These are phyloP conservation scores for Oreotragus oreotragus DNA, from an alignment of 2,113 vertebrate genomes.

Conservation along the genomic window DNA sequence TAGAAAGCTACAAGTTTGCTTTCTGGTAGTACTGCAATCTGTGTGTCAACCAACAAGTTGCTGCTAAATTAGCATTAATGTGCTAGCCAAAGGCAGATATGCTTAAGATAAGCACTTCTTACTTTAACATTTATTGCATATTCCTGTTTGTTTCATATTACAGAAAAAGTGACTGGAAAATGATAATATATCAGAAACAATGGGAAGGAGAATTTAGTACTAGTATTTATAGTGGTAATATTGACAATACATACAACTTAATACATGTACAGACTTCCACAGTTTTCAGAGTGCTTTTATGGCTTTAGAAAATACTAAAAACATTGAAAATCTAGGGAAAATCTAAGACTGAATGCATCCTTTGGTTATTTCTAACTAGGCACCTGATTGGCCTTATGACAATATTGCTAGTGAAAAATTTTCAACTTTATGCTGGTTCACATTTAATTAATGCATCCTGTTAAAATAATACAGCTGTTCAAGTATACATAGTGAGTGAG, in stretches of 20 bases:
- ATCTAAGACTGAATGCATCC: background rate
- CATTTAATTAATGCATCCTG: background rate
- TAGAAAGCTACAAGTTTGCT: background rate
- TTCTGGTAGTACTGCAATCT: background rate
- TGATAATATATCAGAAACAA: background rate
- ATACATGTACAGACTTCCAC: background rate
- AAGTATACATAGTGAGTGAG: background rate
- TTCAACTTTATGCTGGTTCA: background rate
- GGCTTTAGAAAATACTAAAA: background rate
- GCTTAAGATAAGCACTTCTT: background rate
- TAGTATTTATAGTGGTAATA: background rate
- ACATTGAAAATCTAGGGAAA: background rate
- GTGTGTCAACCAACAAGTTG: background rate
- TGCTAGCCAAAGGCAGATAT: background rate
- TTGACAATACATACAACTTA: background rate
- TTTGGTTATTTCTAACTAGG: conserved; percentile 30
- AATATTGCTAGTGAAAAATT: background rate
- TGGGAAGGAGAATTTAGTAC: background rate
- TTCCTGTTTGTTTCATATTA: background rate
- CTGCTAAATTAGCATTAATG: background rate
- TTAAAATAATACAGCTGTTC: background rate
- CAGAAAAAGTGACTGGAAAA: background rate
- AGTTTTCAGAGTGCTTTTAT: background rate
- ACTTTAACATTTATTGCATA: background rate
- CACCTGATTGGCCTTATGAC: background rate